Evolutionary conservation across 2,888 invertebrate species (phyloP).

Genomic region (Trichopoda pennipes): DNA sequence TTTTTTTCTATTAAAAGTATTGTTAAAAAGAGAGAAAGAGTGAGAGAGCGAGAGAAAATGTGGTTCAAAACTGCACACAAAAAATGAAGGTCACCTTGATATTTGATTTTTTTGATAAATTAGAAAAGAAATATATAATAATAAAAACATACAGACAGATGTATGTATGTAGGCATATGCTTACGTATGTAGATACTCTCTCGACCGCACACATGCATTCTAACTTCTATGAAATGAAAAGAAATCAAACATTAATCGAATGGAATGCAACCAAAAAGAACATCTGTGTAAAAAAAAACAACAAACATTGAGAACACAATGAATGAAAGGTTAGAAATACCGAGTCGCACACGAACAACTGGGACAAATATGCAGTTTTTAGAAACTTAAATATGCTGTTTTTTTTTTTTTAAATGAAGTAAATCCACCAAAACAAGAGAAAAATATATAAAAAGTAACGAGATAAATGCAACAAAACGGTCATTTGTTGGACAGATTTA

Average conservation of each 20-base stretch:
- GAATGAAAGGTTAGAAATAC: constrained; percentile 24
- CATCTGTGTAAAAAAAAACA: constrained; percentile 22
- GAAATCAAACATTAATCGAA: constrained; percentile 12
- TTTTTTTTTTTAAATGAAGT: constrained; percentile 2
- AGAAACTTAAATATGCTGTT: neutral
- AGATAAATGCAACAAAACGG: constrained; percentile 5
- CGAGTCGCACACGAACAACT: neutral
- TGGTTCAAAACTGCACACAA: constrained; percentile 36
- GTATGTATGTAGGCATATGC: neutral
- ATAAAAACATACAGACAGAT: constrained; percentile 5
- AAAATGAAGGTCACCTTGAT: constrained; percentile 65
- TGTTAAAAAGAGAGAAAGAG: constrained; percentile 13
- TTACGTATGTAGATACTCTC: neutral
- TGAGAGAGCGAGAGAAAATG: constrained; percentile 34
- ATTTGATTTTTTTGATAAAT: constrained; percentile 57
- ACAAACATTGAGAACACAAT: neutral
- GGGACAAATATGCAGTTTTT: neutral
- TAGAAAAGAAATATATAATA: constrained; percentile 29
- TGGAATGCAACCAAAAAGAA: constrained; percentile 11
- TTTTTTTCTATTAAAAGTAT: constrained; percentile 3
- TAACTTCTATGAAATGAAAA: neutral
- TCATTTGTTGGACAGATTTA: neutral
- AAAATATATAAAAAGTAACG: neutral
- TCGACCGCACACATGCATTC: neutral
- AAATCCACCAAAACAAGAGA: neutral